Base-by-base conservation (phyloP, 1,140 invertebrate species). In the Bombus pyrosoma region DNA sequence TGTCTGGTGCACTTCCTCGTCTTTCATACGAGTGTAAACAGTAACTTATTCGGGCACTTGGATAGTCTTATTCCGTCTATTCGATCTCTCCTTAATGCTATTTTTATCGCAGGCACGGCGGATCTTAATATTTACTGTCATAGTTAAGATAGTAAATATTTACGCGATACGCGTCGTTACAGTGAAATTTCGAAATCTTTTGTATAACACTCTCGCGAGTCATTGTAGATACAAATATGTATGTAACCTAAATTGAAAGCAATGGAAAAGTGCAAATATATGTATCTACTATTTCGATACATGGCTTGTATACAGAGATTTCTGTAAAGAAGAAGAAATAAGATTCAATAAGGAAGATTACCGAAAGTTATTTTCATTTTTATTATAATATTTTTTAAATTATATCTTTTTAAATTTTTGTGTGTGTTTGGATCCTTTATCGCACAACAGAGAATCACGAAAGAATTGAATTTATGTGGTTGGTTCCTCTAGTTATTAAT, bases 11-110 rank as follows among this genome's bases (percentile, higher is more conserved):
- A 12, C 43, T 69, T 83, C 74, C 59, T 41, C 25, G 32, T 66
- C 34, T n/a, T 75, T 82, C 47, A n/a, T 75, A 72, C 34, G n/a
- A 80, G 15, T n/a, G 66, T 80, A 84, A 79, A 80, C 83, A 72
- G 66, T 12, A 5, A 10, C 15, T 0, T 72, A n/a, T 84, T 78
- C 47, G 41, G 39, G 4, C 37, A 43, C 32, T 72, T n/a, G 62
- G 25, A 53, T 53, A 69, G 12, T n/a, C n/a, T n/a, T 53, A 22
- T 37, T 13, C 22, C 32, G 62, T 34, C 34, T 72, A 72, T 72
- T 80, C 41, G 22, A 79, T 18, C 57, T 47, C n/a, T 66, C 41
- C n/a, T 66, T 59, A 41, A 81, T 41, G 57, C 37, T 25, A 64
- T 39, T 25, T 39, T 77, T 43, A 64, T 41, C 32, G 28, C 1